Evolutionary conservation across 2,888 invertebrate genomes (phyloP).

Genomic region (Papilio gigon): DNA sequence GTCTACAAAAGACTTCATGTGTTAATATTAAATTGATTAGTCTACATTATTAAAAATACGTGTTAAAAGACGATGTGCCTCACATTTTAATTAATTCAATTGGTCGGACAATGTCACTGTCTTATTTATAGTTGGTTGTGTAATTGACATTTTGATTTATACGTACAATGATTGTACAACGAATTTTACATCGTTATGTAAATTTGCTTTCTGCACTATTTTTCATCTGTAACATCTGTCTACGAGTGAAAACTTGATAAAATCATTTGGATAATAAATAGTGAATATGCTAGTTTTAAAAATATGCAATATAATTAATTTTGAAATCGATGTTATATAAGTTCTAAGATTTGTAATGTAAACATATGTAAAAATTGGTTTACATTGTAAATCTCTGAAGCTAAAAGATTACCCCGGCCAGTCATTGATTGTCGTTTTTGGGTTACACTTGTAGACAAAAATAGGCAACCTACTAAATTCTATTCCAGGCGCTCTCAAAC

Average conservation of each 20-base stretch:
- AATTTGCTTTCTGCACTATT: not conserved
- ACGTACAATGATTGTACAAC: not conserved
- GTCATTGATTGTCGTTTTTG: constrained; percentile 33
- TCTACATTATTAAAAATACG: too few relatives aligned
- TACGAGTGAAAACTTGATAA: not conserved
- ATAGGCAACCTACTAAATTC: constrained; percentile 30
- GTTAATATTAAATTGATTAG: too few relatives aligned
- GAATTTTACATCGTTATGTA: not conserved
- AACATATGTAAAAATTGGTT: not conserved
- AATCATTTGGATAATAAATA: not conserved
- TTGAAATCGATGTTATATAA: not conserved
- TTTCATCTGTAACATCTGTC: not conserved
- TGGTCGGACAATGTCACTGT: constrained; percentile 2
- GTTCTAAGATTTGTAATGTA: not conserved
- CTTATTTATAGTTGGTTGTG: constrained; percentile 11
- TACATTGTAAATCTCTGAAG: not conserved
- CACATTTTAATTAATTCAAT: not conserved
- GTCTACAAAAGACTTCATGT: too few relatives aligned
- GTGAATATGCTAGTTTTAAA: not conserved
- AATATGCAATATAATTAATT: not conserved
- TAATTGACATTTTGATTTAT: constrained; percentile 12
- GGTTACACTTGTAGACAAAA: constrained; percentile 38
- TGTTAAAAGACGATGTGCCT: too few relatives aligned
- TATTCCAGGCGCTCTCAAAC: constrained; percentile 33
- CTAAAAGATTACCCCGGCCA: not conserved